Conservation (phyloP, 2,113 vertebrate species). For the Nettapus auritus region DNA sequence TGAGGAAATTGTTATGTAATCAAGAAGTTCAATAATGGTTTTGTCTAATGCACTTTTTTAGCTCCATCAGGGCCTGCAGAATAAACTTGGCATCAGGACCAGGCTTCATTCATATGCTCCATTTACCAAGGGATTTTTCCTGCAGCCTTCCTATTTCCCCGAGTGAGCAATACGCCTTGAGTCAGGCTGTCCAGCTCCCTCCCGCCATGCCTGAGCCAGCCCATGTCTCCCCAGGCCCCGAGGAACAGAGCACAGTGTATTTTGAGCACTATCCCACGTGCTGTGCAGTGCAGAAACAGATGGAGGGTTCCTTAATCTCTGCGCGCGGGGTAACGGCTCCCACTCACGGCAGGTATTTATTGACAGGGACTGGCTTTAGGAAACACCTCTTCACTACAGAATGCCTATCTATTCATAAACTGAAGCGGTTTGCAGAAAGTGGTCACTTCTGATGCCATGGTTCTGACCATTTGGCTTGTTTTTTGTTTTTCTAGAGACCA, state of each 20-base stretch:
- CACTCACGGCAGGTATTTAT: constrained; percentile 33
- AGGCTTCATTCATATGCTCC: constrained; percentile 49
- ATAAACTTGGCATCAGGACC: constrained; percentile 16
- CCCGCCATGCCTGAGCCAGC: neutral
- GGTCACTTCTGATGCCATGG: neutral
- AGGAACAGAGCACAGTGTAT: neutral
- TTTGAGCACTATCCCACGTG: neutral
- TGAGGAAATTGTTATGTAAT: constrained; percentile 73
- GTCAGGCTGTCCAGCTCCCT: constrained; percentile 27
- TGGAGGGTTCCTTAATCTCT: constrained; percentile 60
- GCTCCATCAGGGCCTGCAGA: constrained; percentile 30
- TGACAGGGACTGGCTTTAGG: neutral
- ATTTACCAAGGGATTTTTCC: constrained; percentile 20
- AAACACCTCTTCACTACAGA: constrained; percentile 3
- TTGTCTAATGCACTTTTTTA: constrained; percentile 65
- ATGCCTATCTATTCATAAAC: neutral
- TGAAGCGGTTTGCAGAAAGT: neutral
- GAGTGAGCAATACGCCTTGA: neutral
- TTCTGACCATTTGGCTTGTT: neutral
- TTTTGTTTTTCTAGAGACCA: neutral
- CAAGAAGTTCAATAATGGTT: constrained; percentile 65
- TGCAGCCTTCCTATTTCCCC: neutral
- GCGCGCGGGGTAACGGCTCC: constrained; percentile 9
- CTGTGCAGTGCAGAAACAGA: constrained; percentile 33
- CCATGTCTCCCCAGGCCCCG: neutral